Conservation (phyloP, 2,797 vertebrate species). For the Crotalus adamanteus region DNA sequence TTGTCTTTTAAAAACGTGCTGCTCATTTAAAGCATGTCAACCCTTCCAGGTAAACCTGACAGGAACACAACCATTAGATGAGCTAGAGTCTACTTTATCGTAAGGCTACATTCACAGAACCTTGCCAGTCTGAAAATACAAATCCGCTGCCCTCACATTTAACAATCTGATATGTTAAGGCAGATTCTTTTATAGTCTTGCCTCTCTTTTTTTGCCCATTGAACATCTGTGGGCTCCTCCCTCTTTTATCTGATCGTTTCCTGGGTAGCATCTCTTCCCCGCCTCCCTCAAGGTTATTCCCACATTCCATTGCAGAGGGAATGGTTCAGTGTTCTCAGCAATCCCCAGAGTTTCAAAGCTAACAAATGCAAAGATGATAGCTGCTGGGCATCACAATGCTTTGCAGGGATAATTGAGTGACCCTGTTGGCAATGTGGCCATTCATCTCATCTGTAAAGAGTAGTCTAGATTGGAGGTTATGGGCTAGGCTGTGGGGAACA, state of each 20-base stretch:
- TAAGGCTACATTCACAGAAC: background rate
- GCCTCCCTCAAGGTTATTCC: background rate
- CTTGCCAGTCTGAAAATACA: background rate
- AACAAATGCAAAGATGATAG: background rate
- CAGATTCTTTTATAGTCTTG: background rate
- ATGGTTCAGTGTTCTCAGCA: background rate
- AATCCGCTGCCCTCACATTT: background rate
- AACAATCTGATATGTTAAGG: background rate
- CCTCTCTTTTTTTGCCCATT: background rate
- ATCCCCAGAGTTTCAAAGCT: background rate
- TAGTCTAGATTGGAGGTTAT: background rate
- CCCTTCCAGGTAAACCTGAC: background rate
- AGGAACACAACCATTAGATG: background rate
- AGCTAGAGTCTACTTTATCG: background rate
- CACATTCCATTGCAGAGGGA: background rate
- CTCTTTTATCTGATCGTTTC: background rate
- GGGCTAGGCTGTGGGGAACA: background rate
- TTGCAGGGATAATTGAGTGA: background rate
- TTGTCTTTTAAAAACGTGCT: background rate
- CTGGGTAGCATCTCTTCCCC: background rate
- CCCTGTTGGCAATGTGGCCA: background rate
- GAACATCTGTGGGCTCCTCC: background rate
- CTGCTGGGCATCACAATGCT: background rate
- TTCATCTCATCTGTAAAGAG: background rate
- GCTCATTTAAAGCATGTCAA: background rate